Conservation (phyloP, 2,797 vertebrate genomes). For the Sebastes ruberrimus region DNA sequence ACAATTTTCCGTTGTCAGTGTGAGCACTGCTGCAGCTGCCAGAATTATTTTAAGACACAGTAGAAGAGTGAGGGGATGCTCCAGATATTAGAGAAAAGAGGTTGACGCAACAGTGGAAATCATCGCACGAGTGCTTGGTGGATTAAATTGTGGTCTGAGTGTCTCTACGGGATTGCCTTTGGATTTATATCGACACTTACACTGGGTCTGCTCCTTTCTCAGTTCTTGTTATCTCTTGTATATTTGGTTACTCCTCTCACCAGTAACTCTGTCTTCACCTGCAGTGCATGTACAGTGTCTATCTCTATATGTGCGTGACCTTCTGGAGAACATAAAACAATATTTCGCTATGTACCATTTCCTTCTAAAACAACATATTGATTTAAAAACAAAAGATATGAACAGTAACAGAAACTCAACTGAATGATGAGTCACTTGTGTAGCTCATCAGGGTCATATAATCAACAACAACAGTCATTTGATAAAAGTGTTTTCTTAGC, state of each 20-base stretch:
- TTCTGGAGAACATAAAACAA: not conserved
- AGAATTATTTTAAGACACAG: not conserved
- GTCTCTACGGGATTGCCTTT: not conserved
- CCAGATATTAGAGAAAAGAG: not conserved
- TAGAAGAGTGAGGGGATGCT: not conserved
- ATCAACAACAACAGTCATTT: slow-evolving; percentile 2
- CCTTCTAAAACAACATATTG: not conserved
- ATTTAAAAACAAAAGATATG: slow-evolving; percentile 7
- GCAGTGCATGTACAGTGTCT: not conserved
- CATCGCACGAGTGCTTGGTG: not conserved
- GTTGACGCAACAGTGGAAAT: not conserved
- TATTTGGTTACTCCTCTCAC: not conserved
- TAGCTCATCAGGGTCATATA: slow-evolving; percentile 15
- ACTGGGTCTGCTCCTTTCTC: not conserved
- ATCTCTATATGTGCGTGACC: not conserved
- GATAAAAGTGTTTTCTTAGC: not conserved
- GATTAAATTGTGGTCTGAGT: not conserved
- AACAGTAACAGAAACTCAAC: not conserved
- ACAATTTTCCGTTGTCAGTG: not conserved
- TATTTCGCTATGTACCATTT: too few relatives aligned
- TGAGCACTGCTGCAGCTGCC: not conserved
- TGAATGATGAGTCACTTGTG: slow-evolving; percentile 3
- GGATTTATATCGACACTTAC: not conserved
- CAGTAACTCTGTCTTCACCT: too few relatives aligned
- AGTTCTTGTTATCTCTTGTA: not conserved